Evolutionary conservation across 2,888 invertebrate genomes (phyloP).

Genomic region (Chrysina gloriosa): DNA sequence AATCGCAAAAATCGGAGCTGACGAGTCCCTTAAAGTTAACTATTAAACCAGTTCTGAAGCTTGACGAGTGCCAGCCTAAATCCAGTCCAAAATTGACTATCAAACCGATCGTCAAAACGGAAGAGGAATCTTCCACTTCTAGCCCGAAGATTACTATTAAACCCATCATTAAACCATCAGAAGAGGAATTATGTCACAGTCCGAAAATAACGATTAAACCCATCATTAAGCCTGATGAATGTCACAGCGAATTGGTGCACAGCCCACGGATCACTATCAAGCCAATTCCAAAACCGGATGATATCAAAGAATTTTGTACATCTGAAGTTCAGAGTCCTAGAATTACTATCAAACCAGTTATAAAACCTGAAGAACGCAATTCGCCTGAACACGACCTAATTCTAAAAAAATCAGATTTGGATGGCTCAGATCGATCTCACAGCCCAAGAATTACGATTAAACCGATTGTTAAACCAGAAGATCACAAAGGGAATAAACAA

Average conservation of each 20-base stretch:
- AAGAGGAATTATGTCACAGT: slow-evolving; percentile 44
- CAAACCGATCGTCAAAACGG: slow-evolving; percentile 40
- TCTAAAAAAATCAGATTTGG: slow-evolving; percentile 62
- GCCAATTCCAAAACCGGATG: slow-evolving; percentile 63
- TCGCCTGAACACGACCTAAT: slow-evolving; percentile 55
- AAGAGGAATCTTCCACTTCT: slow-evolving; percentile 27
- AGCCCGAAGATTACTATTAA: slow-evolving; percentile 48
- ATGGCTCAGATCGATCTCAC: slow-evolving; percentile 48
- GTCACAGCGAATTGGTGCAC: slow-evolving; percentile 58
- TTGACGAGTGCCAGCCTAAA: slow-evolving; percentile 53
- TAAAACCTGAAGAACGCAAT: slow-evolving; percentile 58
- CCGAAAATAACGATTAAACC: slow-evolving; percentile 72
- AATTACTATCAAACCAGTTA: slow-evolving; percentile 65
- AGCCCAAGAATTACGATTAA: slow-evolving; percentile 71
- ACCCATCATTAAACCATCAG: slow-evolving; percentile 44
- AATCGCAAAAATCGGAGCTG: slow-evolving; percentile 44
- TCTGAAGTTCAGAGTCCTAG: slow-evolving; percentile 56
- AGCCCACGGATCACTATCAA: slow-evolving; percentile 67
- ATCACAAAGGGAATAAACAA: slow-evolving; percentile 66
- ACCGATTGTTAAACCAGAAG: slow-evolving; percentile 67
- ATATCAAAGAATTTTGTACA: slow-evolving; percentile 29
- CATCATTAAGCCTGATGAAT: slow-evolving; percentile 63
- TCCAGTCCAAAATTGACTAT: slow-evolving; percentile 46
- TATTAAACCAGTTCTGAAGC: slow-evolving; percentile 64
- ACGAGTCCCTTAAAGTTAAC: slow-evolving; percentile 50